Evolutionary conservation across 2,113 vertebrate species (phyloP), one percentile per base, ranked within the genome.

Genomic region (Tetraodon nigroviridis): DNA sequence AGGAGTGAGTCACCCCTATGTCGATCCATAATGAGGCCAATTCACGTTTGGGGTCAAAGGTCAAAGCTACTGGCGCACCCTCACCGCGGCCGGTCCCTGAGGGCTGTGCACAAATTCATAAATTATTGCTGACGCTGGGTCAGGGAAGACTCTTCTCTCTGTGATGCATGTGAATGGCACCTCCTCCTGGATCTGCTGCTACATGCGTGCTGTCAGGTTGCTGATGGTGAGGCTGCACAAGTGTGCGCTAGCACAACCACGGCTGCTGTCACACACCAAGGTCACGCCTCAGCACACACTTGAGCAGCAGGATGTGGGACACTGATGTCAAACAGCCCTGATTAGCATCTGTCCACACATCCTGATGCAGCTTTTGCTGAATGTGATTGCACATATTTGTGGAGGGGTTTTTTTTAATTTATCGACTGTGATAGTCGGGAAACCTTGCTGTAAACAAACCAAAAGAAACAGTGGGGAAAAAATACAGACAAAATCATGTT

Each of bases 81-180:
- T 7, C 44, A 5, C 44, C n/a, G 15, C 16, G 3, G 15, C 6
- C 13, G 44, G 44, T 46, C 15, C 44, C 15, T 69, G 75, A 79
- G 27, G 56, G 46, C 51, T 22, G 16, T 55, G 55, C 32, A 60
- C 42, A 29, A 55, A 76, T 37, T 37, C 45, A 75, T 64, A 64
- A 37, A 79, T 84, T 45, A 78, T 53, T 67, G 59, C 59, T 69
- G 56, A 41, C 58, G 56, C 27, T 48, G 45, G 60, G 64, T 72
- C 16, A 46, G 51, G 61, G 56, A 64, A 66, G 58, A 60, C 58
- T 59, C 72, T 58, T 49, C 58, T 55, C 47, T 53, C 21, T 19
- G 27, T 80, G 65, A 82, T 82, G 21, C 41, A 2, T 3, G 80
- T 84, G 7, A 14, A 78, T 60, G 57, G 65, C 27, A 0, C 27